Conservation (phyloP, 2,888 invertebrate genomes). For the Villa cingulata region DNA sequence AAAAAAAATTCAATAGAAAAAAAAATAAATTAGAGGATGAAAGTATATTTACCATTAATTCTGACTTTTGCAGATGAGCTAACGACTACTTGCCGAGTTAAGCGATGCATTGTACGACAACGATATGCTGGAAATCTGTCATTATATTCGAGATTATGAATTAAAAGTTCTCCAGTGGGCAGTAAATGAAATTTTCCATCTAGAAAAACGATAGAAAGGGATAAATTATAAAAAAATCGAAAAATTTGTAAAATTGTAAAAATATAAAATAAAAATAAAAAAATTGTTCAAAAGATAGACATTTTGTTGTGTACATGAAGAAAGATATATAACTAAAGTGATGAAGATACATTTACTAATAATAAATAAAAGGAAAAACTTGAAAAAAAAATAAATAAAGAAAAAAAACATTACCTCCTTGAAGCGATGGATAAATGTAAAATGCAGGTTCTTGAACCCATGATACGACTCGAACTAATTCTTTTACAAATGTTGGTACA, state of each 20-base stretch:
- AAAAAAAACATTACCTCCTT: slow-evolving; percentile 45
- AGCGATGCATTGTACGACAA: slow-evolving; percentile 58
- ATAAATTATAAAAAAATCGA: too few relatives aligned
- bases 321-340: too few relatives aligned
- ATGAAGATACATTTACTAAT: not conserved
- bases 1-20: too few relatives aligned
- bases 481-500: slow-evolving; percentile 58
- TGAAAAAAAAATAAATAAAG: not conserved
- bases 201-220: slow-evolving; percentile 20
- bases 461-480: slow-evolving; percentile 57
- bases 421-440: slow-evolving; percentile 58
- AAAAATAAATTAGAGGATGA: too few relatives aligned
- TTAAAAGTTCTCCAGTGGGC: slow-evolving; percentile 58
- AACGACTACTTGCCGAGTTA: slow-evolving; percentile 55
- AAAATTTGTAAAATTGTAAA: too few relatives aligned
- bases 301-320: too few relatives aligned
- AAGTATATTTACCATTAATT: slow-evolving; percentile 46
- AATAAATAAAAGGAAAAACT: not conserved
- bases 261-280: too few relatives aligned
- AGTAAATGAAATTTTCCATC: slow-evolving; percentile 64
- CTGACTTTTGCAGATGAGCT: slow-evolving; percentile 54
- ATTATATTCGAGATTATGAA: slow-evolving; percentile 58
- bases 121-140: slow-evolving; percentile 59
- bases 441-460: slow-evolving; percentile 63
- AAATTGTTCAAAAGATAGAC: too few relatives aligned